phyloP scores from a whole-genome alignment of 2,113 vertebrate genomes.

The Poeciliopsis occidentalis region DNA sequence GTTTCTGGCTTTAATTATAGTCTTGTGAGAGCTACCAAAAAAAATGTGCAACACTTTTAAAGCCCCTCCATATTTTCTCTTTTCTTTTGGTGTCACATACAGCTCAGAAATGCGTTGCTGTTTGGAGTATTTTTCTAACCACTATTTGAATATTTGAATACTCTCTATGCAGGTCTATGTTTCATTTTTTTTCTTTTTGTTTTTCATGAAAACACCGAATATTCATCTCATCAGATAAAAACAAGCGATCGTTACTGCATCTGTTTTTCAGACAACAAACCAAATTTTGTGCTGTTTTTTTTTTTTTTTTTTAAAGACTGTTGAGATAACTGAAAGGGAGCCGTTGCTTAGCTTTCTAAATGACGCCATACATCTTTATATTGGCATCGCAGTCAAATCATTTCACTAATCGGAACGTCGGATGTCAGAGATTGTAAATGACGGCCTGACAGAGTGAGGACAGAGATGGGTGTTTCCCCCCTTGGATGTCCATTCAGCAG shows the following conservation, averaged over 20 bases:
- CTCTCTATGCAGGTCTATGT: neutral
- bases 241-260: neutral
- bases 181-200: neutral
- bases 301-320: neutral
- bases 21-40: too few species aligned
- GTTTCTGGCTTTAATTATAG: neutral
- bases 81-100: too few species aligned
- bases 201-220: neutral
- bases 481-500: too few species aligned
- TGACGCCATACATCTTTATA: neutral
- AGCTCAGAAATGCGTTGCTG: too few species aligned
- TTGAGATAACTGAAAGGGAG: neutral
- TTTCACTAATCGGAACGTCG: neutral
- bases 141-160: neutral
- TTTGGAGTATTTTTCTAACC: too few species aligned
- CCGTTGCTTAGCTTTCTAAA: neutral
- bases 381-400: neutral
- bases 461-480: too few species aligned
- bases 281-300: neutral
- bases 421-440: neutral
- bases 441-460: too few species aligned
- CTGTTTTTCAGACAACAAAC: neutral
- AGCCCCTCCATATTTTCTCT: too few species aligned
- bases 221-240: neutral
- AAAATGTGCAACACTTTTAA: too few species aligned